Evolutionary conservation across 2,888 invertebrate genomes (phyloP).

Genomic region (Drosophila ustulata): DNA sequence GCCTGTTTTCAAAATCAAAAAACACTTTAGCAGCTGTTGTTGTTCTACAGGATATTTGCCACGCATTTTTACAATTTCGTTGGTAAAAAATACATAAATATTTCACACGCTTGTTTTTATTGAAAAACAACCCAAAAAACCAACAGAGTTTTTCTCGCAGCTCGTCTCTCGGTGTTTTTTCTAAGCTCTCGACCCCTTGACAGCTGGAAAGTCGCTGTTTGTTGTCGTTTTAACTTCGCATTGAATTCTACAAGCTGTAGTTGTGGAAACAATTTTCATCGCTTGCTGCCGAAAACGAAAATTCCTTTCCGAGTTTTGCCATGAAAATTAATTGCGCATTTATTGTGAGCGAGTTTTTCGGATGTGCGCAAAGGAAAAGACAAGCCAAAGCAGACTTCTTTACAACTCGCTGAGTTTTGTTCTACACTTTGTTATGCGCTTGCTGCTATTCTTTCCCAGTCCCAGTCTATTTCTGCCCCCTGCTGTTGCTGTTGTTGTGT

Average conservation of each 20-base stretch:
- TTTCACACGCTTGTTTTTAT: conserved; percentile 57
- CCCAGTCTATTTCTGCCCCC: not conserved
- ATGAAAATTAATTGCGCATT: conserved; percentile 79
- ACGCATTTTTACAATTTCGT: conserved; percentile 10
- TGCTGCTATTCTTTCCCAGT: not conserved
- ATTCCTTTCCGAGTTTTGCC: conserved; percentile 58
- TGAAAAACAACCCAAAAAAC: conserved; percentile 28
- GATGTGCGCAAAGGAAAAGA: conserved; percentile 2
- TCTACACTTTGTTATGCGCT: conserved; percentile 34
- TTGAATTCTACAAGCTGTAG: conserved; percentile 51
- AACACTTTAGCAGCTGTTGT: not conserved
- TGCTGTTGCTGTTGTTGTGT: too few relatives aligned
- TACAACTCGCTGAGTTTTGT: conserved; percentile 44
- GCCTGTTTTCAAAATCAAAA: too few relatives aligned
- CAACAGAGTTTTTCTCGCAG: conserved; percentile 30
- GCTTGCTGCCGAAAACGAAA: conserved; percentile 37
- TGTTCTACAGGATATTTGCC: conserved; percentile 1
- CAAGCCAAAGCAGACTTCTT: conserved; percentile 29
- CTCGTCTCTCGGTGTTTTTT: conserved; percentile 3
- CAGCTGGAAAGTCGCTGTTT: conserved; percentile 28
- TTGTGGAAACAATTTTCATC: conserved; percentile 61
- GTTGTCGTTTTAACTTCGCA: conserved; percentile 44
- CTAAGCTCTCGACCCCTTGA: conserved; percentile 30
- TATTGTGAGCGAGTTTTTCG: conserved; percentile 69
- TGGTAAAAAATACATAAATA: conserved; percentile 48